These are phyloP conservation scores for Nyctereutes procyonoides DNA, from an alignment of 2,113 vertebrate species.

Conservation along the genomic window DNA sequence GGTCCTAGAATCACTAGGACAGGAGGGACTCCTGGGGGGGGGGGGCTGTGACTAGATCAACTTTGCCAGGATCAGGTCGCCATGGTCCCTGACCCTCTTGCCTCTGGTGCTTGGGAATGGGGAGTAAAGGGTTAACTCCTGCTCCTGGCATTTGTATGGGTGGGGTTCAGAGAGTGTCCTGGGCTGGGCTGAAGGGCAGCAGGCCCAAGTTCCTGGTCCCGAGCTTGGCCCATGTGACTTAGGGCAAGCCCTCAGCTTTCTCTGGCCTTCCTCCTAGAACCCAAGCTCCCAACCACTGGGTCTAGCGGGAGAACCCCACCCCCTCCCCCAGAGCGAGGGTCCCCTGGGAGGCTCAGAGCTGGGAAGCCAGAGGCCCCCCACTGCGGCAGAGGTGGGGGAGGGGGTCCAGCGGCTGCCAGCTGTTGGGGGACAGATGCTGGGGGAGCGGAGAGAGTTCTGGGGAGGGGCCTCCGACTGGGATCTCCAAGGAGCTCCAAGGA, in stretches of 20 bases:
- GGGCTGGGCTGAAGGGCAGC: not conserved
- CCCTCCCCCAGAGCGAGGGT: constrained; percentile 33
- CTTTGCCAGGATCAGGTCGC: not conserved
- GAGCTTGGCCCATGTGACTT: not conserved
- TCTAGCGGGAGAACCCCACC: constrained; percentile 9
- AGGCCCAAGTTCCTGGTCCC: not conserved
- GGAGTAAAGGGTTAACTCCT: constrained; percentile 45
- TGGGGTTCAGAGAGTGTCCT: not conserved
- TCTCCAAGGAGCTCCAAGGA: constrained; percentile 52
- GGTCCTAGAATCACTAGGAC: not conserved
- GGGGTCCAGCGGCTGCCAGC: constrained; percentile 58
- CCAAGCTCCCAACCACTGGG: not conserved
- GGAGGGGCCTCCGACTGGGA: constrained; percentile 64
- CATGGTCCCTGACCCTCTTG: not conserved
- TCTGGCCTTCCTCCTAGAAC: not conserved
- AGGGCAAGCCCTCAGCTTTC: not conserved
- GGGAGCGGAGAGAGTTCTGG: not conserved
- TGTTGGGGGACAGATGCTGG: constrained; percentile 76
- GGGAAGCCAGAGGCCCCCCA: constrained; percentile 58
- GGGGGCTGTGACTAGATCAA: not conserved
- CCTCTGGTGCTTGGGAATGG: not conserved
- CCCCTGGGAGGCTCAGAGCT: constrained; percentile 21
- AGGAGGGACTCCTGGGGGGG: not conserved
- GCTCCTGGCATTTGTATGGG: not conserved
- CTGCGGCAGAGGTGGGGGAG: not conserved